Conservation (phyloP, 2,888 invertebrate genomes). For the Nematopogon swammerdamellus region DNA sequence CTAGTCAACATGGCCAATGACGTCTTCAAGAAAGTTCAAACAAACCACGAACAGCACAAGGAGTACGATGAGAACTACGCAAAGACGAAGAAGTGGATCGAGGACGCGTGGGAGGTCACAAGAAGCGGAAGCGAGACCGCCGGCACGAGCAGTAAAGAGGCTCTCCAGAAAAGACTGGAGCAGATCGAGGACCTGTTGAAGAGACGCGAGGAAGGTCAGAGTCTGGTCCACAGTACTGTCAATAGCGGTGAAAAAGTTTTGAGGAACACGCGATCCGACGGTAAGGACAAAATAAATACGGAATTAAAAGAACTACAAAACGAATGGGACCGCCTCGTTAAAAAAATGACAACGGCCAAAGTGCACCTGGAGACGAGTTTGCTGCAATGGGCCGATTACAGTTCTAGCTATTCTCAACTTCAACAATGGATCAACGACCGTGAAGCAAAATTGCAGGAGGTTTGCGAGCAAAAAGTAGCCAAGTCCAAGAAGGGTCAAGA, state of each 20-base stretch:
- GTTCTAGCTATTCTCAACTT: constrained; percentile 87
- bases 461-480: constrained; percentile 78
- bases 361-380: constrained; percentile 87
- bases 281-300: constrained; percentile 80
- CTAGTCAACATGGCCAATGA: constrained; percentile 85
- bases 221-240: constrained; percentile 79
- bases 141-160: constrained; percentile 75
- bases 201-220: constrained; percentile 84
- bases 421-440: constrained; percentile 94
- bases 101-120: constrained; percentile 79
- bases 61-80: constrained; percentile 73
- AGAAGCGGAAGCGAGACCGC: constrained; percentile 77
- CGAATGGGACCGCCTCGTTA: constrained; percentile 89
- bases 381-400: constrained; percentile 95
- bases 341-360: constrained; percentile 89
- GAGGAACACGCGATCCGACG: constrained; percentile 84
- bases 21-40: constrained; percentile 86
- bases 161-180: constrained; percentile 74
- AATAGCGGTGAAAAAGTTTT: constrained; percentile 89
- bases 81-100: constrained; percentile 82
- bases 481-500: constrained; percentile 76
- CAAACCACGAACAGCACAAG: constrained; percentile 81
- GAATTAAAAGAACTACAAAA: constrained; percentile 87
- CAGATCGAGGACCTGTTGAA: constrained; percentile 77
- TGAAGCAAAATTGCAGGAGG: constrained; percentile 88